A percentile compares a stretch with the other conserved stretches of the same genome.
phyloP scores from a whole-genome alignment of 2,888 invertebrate species.

The Synanthedon vespiformis region DNA sequence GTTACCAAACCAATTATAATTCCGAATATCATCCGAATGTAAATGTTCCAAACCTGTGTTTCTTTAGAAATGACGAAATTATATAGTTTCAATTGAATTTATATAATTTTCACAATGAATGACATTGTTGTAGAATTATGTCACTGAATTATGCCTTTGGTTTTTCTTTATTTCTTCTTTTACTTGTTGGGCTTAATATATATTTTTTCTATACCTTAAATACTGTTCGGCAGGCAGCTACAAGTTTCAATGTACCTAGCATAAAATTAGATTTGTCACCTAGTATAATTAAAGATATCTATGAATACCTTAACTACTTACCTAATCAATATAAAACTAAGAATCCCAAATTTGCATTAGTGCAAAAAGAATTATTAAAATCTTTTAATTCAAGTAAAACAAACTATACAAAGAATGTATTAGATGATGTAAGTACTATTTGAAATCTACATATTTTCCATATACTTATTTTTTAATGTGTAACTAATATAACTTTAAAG shows the following conservation, averaged over 20 bases:
- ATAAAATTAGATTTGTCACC: slow-evolving; percentile 33
- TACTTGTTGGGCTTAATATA: slow-evolving; percentile 51
- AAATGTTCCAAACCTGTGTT: too few relatives aligned
- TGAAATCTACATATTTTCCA: neutral
- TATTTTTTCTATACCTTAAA: slow-evolving; percentile 56
- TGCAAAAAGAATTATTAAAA: slow-evolving; percentile 35
- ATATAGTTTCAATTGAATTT: too few relatives aligned
- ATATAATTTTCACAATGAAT: too few relatives aligned
- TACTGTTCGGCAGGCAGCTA: slow-evolving; percentile 26
- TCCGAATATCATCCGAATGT: too few relatives aligned
- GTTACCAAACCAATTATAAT: too few relatives aligned
- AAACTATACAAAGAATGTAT: slow-evolving; percentile 23
- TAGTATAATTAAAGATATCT: slow-evolving; percentile 42
- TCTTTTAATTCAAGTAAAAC: slow-evolving; percentile 46
- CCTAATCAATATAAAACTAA: slow-evolving; percentile 45
- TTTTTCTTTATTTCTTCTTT: slow-evolving; percentile 48
- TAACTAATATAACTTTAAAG: too few relatives aligned
- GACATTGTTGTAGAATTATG: slow-evolving; percentile 21
- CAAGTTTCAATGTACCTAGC: slow-evolving; percentile 28
- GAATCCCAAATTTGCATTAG: slow-evolving; percentile 34
- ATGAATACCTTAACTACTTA: slow-evolving; percentile 47
- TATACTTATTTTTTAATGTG: too few relatives aligned
- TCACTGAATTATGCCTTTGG: slow-evolving; percentile 59
- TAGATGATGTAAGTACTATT: slow-evolving; percentile 39
- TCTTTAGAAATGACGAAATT: too few relatives aligned